These are phyloP conservation scores for Anabas testudineus DNA, from an alignment of 2,797 vertebrate genomes.

Conservation along the genomic window DNA sequence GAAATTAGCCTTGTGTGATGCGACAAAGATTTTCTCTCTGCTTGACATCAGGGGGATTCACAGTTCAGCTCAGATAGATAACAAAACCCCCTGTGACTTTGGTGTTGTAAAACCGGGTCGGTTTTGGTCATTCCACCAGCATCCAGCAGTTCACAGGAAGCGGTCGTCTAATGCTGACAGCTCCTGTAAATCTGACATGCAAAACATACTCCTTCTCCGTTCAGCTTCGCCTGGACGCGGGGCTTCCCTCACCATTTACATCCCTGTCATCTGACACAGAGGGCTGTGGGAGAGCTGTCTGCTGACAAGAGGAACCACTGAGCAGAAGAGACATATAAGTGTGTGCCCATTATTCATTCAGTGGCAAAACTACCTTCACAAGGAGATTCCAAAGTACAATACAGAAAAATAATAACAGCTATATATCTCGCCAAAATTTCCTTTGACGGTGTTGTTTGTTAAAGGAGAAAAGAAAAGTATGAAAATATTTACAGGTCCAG, in stretches of 20 bases:
- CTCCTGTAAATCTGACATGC: slow-evolving; percentile 53
- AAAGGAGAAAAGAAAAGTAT: too few species aligned
- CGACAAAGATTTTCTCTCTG: slow-evolving; percentile 8
- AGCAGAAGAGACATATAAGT: slow-evolving; percentile 15
- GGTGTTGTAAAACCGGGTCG: slow-evolving; percentile 26
- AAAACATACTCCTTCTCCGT: slow-evolving; percentile 39
- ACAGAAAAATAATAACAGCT: too few species aligned
- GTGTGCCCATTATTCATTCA: slow-evolving; percentile 19
- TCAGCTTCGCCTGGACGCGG: slow-evolving; percentile 21
- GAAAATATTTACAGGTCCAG: too few species aligned
- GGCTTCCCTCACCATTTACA: slow-evolving; percentile 57
- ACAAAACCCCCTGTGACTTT: neutral
- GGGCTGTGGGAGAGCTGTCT: slow-evolving; percentile 45
- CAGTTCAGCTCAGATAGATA: slow-evolving; percentile 32
- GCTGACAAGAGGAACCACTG: slow-evolving; percentile 35
- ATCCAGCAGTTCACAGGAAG: slow-evolving; percentile 31
- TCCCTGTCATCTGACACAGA: slow-evolving; percentile 39
- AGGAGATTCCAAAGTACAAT: too few species aligned
- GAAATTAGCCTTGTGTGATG: slow-evolving; percentile 30
- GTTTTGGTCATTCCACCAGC: slow-evolving; percentile 37
- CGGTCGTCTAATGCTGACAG: slow-evolving; percentile 42
- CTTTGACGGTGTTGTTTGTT: too few species aligned
- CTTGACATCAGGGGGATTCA: slow-evolving; percentile 26
- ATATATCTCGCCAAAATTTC: too few species aligned
- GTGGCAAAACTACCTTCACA: neutral